Conservation (phyloP, 1,140 invertebrate genomes). For the Penaeus vannamei region DNA sequence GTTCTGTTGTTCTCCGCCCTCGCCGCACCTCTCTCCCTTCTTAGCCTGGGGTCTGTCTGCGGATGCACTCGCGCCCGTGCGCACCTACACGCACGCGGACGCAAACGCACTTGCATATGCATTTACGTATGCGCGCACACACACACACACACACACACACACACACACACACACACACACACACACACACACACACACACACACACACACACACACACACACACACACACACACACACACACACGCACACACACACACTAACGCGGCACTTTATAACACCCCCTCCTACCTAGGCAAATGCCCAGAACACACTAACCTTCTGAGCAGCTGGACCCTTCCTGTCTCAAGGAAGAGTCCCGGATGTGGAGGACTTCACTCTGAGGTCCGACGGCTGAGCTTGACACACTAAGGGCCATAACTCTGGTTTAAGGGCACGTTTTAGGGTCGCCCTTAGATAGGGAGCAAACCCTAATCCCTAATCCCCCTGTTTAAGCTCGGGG, state of each 20-base stretch:
- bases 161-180: slow-evolving; percentile 31
- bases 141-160: slow-evolving; percentile 26
- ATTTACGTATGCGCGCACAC: neutral
- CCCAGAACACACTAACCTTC: too few species aligned
- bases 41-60: too few species aligned
- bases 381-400: neutral
- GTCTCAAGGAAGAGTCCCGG: too few species aligned
- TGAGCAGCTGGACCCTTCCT: too few species aligned
- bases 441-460: too few species aligned
- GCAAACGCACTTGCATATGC: neutral
- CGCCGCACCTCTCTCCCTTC: too few species aligned
- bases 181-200: neutral
- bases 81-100: neutral
- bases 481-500: too few species aligned
- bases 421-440: neutral
- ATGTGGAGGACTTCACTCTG: neutral
- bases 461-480: too few species aligned
- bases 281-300: too few species aligned
- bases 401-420: neutral
- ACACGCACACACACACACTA: neutral
- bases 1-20: slow-evolving; percentile 38
- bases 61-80: neutral
- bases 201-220: neutral
- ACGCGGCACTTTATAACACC: neutral
- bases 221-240: neutral